Evolutionary conservation across 2,888 invertebrate species (phyloP), one percentile per base, ranked within the genome.

Genomic region (Heliconius charithonia): DNA sequence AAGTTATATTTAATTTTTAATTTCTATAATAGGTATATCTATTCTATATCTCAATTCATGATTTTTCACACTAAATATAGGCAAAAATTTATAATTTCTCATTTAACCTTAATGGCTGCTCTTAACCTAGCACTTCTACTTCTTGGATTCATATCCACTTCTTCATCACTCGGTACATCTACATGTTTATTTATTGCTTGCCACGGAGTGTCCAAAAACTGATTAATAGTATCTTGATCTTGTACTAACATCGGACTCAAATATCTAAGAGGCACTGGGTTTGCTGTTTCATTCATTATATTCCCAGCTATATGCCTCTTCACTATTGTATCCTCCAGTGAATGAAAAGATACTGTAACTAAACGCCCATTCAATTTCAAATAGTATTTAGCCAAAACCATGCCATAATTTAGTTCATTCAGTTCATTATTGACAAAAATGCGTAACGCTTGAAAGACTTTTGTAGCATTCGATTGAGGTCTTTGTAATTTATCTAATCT

Each of bases 351-450:
- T 65, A 99, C 96, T 0, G 97, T 97, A 0, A 98, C 97, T 80
- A 99, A 89, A 80, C 96, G 95, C 0, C 99, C 99, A 62, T 97
- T 96, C 0, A 96, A 91, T 92, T 97, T 98, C 32, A 99, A 95
- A 86, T 96, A 97, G 87, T 95, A 96, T 81, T 97, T 96, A 0
- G 98, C 97, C 77, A 98, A 86, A 37, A 97, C 89, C 91, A 99
- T 96, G 0, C 97, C 99, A 89, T 97, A 98, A 93, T 99, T 98
- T 2, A 99, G 96, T 95, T 99, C 99, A 89, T 99, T 99, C 1
- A 99, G 92, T 93, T 99, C 99, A 90, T 99, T 98, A 89, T 99
- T 99, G 0, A 99, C 98, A 91, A 99, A 99, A 86, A 99, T 99
- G 80, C 99, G 95, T 81, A 99, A 90, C 0, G 99, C 99, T 95